phyloP scores from a whole-genome alignment of 2,797 vertebrate genomes.

The Eurystomus glaucurus region DNA sequence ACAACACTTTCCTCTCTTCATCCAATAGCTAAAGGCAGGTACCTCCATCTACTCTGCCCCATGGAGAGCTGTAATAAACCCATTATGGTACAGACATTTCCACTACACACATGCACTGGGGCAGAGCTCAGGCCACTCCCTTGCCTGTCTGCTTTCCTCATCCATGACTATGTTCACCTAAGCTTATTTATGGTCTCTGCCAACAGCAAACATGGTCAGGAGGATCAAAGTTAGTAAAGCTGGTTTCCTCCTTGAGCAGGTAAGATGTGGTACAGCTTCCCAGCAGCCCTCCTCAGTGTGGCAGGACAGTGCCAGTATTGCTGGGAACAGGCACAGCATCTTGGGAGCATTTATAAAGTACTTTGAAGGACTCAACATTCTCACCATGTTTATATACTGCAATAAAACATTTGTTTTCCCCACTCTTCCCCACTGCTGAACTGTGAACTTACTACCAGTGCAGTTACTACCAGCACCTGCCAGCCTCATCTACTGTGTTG shows the following conservation, averaged over 20 bases:
- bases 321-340: not conserved
- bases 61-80: not conserved
- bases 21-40: not conserved
- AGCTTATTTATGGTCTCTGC: not conserved
- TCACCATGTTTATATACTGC: not conserved
- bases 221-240: not conserved
- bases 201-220: not conserved
- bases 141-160: not conserved
- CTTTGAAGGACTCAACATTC: not conserved
- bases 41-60: not conserved
- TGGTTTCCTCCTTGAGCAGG: not conserved
- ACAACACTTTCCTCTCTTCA: not conserved
- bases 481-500: not conserved
- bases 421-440: not conserved
- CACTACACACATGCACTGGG: not conserved
- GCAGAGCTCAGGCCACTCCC: not conserved
- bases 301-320: not conserved
- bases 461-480: not conserved
- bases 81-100: not conserved
- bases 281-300: not conserved
- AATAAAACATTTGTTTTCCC: not conserved
- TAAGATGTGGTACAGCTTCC: not conserved
- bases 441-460: not conserved
- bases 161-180: not conserved
- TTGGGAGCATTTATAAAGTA: not conserved